phyloP scores from a whole-genome alignment of 1,140 invertebrate species.

The Diachasma alloeum region DNA sequence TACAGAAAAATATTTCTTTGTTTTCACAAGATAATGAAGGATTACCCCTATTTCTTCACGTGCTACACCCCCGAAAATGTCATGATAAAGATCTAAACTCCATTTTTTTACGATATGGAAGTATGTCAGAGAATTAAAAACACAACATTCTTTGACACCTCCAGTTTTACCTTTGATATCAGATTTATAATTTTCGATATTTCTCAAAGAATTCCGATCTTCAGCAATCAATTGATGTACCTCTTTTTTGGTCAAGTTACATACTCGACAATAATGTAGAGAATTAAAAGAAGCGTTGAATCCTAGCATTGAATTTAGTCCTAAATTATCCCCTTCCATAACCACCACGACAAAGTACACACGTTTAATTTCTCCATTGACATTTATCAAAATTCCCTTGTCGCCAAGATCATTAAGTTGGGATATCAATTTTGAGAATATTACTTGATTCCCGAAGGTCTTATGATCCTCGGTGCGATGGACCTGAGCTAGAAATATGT shows the following conservation, averaged over 20 bases:
- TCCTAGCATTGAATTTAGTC: constrained; percentile 15
- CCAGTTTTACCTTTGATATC: neutral
- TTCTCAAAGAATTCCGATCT: neutral
- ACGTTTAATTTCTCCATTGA: constrained; percentile 9
- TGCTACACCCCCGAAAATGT: neutral
- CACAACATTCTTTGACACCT: neutral
- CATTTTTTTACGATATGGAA: neutral
- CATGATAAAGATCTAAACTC: neutral
- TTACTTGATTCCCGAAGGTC: constrained; percentile 22
- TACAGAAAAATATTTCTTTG: neutral
- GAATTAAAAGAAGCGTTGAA: constrained; percentile 18
- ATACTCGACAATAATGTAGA: neutral
- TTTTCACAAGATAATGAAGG: neutral
- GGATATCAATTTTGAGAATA: constrained; percentile 15
- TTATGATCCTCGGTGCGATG: constrained; percentile 34
- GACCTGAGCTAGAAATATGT: constrained; percentile 38
- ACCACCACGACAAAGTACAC: constrained; percentile 16
- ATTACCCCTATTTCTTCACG: neutral
- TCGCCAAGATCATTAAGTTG: constrained; percentile 19
- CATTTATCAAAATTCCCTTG: constrained; percentile 13
- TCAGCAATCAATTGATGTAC: too few relatives aligned
- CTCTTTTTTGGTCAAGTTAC: neutral
- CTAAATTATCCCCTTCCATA: constrained; percentile 30
- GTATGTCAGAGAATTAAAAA: neutral
- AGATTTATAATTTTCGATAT: neutral